Evolutionary conservation across 2,113 vertebrate genomes (phyloP).

Genomic region (Periophthalmus modestus): DNA sequence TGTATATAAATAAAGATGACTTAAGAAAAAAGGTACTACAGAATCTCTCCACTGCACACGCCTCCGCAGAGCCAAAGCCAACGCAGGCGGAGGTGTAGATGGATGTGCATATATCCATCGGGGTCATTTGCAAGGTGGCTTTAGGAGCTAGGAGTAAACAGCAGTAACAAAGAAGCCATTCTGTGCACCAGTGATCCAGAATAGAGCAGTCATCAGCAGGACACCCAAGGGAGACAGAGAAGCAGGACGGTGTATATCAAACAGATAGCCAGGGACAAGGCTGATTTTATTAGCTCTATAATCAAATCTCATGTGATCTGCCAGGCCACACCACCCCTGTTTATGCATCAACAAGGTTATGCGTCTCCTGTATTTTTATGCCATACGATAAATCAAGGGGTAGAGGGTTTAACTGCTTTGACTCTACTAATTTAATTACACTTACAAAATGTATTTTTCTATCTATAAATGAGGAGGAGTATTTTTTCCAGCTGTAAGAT

Average conservation of each 20-base stretch:
- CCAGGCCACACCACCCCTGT: constrained; percentile 19
- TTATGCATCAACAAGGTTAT: constrained; percentile 21
- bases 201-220: constrained; percentile 31
- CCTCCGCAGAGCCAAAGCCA: constrained; percentile 36
- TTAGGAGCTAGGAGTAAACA: constrained; percentile 34
- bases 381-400: not conserved
- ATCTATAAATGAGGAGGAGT: not conserved
- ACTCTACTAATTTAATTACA: not conserved
- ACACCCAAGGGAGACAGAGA: constrained; percentile 21
- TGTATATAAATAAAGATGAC: constrained; percentile 4
- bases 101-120: constrained; percentile 17
- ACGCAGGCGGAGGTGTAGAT: constrained; percentile 36
- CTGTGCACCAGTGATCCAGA: constrained; percentile 59
- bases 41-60: constrained; percentile 12
- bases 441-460: not conserved
- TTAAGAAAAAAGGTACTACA: constrained; percentile 1
- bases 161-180: constrained; percentile 53
- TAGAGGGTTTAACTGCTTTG: not conserved
- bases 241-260: constrained; percentile 19
- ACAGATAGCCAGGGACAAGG: constrained; percentile 19
- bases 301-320: constrained; percentile 47
- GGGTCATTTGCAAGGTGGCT: constrained; percentile 44
- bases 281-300: constrained; percentile 57
- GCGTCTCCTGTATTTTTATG: not conserved
- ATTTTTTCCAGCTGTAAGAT: not conserved